A percentile compares a stretch with the other conserved stretches of the same genome.
These are phyloP conservation scores for Ectemnius continuus DNA, from an alignment of 2,888 invertebrate genomes.

Conservation along the genomic window DNA sequence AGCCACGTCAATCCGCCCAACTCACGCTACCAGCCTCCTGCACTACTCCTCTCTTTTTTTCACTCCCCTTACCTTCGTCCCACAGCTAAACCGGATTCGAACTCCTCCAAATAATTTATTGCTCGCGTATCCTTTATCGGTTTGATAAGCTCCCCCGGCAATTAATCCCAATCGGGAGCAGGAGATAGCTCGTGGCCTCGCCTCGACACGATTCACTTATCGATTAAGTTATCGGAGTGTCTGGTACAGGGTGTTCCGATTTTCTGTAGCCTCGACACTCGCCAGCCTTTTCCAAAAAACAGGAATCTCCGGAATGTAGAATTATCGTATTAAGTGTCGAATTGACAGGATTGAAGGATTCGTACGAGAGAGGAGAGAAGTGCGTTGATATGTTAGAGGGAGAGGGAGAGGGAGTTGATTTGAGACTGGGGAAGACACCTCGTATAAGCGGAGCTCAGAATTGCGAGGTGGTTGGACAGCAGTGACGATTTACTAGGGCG, in stretches of 20 bases:
- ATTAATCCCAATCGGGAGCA: background rate
- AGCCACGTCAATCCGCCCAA: constrained; percentile 28
- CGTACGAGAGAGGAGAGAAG: too few relatives aligned
- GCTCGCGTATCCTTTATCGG: constrained; percentile 3
- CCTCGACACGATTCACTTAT: background rate
- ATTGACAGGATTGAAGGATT: too few relatives aligned
- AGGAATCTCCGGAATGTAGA: too few relatives aligned
- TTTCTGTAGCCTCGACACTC: too few relatives aligned
- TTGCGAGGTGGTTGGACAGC: background rate
- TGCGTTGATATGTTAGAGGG: too few relatives aligned
- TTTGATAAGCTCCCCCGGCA: background rate
- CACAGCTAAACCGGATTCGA: background rate
- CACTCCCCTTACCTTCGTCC: background rate
- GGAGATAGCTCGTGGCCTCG: background rate
- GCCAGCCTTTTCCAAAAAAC: too few relatives aligned
- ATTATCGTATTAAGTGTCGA: too few relatives aligned
- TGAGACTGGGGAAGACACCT: background rate
- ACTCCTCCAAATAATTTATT: constrained; percentile 2
- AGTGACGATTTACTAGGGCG: background rate
- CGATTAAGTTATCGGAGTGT: background rate
- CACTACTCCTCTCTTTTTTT: too few relatives aligned
- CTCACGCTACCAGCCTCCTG: constrained; percentile 10
- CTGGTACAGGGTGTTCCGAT: too few relatives aligned
- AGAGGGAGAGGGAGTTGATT: background rate
- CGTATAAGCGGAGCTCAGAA: background rate